Base-by-base conservation (phyloP, 1,140 invertebrate genomes). In the Ceratoteleas bidentatus region DNA sequence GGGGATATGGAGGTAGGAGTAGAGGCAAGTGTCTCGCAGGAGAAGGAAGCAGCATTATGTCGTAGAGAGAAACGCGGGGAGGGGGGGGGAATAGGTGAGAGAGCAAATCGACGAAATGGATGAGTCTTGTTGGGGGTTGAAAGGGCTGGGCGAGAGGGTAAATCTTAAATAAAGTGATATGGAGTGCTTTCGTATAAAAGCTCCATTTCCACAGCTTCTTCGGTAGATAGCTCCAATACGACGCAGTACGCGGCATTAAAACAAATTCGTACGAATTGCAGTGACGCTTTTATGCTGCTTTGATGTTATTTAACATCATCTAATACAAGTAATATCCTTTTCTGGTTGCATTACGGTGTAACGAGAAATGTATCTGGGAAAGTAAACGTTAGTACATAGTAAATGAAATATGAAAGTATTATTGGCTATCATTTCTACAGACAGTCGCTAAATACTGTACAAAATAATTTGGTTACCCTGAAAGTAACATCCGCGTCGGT, bases 151-250 rank as follows among this genome's bases (percentile, higher is more conserved):
- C 78, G 89, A 91, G 90, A 91, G 90, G 90, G 89, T 91, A 91
- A 91, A 91, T 91, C 90, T 91, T 91, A 91, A 91, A 91, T 91
- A 91, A 91, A 90, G 90, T 92, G 91, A 91, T 91, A 92, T 92
- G 91, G 91, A 92, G 91, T 92, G 89, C 90, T 92, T 91, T 91
- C 88, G 90, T 92, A 92, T 91, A 91, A 91, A 90, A 92, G 90
- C 91, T 89, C 90, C 88, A 90, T 91, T 91, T 91, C 89, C 89
- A 89, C 83, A 87, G 84, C 89, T 88, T 85, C 87, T 89, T 88
- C 87, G 85, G 81, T 85, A 84, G 85, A 87, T 88, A 86, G 85
- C 86, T 86, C 82, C 84, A 80, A 87, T 81, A 79, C 83, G 76
- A 82, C 73, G 69, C 79, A 80, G 79, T 62, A 70, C 70, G 68